Evolutionary conservation across 23 tunicate species (phyloP).

Genomic region (Phallusia fumigata): DNA sequence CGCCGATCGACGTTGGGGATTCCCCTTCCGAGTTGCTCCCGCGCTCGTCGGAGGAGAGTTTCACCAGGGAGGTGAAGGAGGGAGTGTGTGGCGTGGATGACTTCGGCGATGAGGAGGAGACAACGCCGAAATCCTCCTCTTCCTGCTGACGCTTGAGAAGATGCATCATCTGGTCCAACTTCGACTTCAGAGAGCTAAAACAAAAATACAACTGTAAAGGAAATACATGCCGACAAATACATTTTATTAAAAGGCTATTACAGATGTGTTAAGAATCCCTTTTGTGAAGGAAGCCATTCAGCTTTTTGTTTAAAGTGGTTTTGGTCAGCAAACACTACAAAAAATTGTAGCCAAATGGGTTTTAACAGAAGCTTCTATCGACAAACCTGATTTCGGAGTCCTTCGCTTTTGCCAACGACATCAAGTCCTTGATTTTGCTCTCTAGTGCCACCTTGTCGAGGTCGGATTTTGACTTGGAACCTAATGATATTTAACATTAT

Average conservation of each 20-base stretch:
- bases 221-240: no score
- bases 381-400: constrained; percentile 72
- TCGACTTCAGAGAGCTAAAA: constrained; percentile 44
- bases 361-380: no score
- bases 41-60: not conserved
- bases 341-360: no score
- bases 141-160: constrained; percentile 22
- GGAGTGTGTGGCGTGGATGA: constrained; percentile 10
- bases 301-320: no score
- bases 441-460: constrained; percentile 50
- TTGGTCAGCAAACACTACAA: no score
- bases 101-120: not conserved
- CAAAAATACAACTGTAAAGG: no score
- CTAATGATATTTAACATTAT: not conserved
- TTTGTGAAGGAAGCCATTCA: no score
- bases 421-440: constrained; percentile 70
- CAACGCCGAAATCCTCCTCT: not conserved
- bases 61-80: constrained; percentile 1
- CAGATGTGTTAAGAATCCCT: no score
- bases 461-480: constrained; percentile 29
- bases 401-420: constrained; percentile 61
- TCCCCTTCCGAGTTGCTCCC: not conserved
- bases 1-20: not conserved
- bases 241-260: no score
- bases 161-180: constrained; percentile 65